Conservation (phyloP, 2,888 invertebrate genomes). For the Macrosoma leucophasiata region DNA sequence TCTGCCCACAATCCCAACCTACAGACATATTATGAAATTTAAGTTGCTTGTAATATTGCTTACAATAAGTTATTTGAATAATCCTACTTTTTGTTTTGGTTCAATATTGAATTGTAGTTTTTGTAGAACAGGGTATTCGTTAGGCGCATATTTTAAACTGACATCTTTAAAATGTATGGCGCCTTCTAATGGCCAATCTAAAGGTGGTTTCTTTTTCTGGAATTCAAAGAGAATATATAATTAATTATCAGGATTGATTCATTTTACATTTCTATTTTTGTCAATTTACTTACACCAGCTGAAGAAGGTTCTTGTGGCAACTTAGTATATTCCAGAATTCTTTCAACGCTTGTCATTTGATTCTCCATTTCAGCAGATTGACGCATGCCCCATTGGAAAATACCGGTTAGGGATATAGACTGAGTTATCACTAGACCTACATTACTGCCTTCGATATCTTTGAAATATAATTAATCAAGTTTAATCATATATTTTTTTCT, state of each 20-base stretch:
- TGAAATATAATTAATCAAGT: conserved; percentile 2
- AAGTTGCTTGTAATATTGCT: no score
- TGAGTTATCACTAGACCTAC: conserved; percentile 81
- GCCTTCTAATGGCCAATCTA: conserved; percentile 72
- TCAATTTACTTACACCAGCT: no score
- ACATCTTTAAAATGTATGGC: conserved; percentile 67
- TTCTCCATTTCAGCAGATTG: conserved; percentile 91
- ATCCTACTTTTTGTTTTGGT: conserved; percentile 67
- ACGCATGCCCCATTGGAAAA: conserved; percentile 87
- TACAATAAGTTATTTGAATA: no score
- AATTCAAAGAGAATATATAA: no score
- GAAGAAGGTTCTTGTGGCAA: conserved; percentile 71
- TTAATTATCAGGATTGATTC: no score
- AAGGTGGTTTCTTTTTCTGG: conserved; percentile 55
- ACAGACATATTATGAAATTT: conserved; percentile 4
- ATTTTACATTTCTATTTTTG: no score
- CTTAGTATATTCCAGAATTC: conserved; percentile 81
- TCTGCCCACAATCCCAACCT: conserved; percentile 80
- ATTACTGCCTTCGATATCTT: conserved; percentile 73
- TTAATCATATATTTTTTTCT: not conserved
- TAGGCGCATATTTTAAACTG: conserved; percentile 67
- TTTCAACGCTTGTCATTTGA: conserved; percentile 87
- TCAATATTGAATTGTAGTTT: conserved; percentile 61
- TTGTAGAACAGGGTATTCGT: conserved; percentile 71
- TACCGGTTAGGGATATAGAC: conserved; percentile 77